A percentile compares a stretch with the other conserved stretches of the same genome.
phyloP scores from a whole-genome alignment of 1,140 invertebrate genomes.

The Drosophila albomicans region DNA sequence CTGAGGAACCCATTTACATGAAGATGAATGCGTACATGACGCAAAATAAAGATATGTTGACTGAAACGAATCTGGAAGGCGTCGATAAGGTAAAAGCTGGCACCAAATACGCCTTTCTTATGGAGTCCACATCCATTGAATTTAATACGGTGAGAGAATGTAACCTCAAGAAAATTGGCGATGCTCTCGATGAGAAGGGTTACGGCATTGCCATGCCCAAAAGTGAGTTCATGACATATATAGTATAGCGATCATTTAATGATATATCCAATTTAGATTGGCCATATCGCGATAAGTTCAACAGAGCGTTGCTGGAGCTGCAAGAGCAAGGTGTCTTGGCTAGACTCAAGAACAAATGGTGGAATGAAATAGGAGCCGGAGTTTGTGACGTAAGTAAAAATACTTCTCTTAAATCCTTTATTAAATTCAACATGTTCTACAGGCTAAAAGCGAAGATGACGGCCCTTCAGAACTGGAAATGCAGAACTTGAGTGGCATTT shows the following conservation, averaged over 20 bases:
- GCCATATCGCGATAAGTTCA: conserved; percentile 90
- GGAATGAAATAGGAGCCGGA: conserved; percentile 93
- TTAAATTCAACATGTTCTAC: conserved; percentile 44
- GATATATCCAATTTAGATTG: conserved; percentile 86
- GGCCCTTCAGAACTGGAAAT: conserved; percentile 82
- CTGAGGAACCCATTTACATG: conserved; percentile 90
- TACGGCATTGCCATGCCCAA: conserved; percentile 95
- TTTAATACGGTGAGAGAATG: conserved; percentile 93
- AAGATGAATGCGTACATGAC: conserved; percentile 94
- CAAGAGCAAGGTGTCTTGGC: conserved; percentile 93
- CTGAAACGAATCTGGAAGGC: conserved; percentile 90
- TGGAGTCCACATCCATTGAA: conserved; percentile 95
- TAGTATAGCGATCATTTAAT: background rate
- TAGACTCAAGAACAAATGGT: conserved; percentile 95
- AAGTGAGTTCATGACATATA: conserved; percentile 85
- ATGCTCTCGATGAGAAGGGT: conserved; percentile 93
- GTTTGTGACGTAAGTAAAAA: conserved; percentile 87
- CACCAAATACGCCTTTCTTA: conserved; percentile 93
- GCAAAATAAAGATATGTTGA: conserved; percentile 88
- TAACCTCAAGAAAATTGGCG: conserved; percentile 91
- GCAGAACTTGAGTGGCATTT: conserved; percentile 90
- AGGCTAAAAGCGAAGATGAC: conserved; percentile 55
- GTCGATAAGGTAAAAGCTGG: conserved; percentile 86
- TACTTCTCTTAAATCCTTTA: no score
- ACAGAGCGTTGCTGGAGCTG: conserved; percentile 90